A percentile compares a stretch with the other conserved stretches of the same genome.
Evolutionary conservation across 2,888 invertebrate species (phyloP).

Genomic region (Aspidapion aeneum): DNA sequence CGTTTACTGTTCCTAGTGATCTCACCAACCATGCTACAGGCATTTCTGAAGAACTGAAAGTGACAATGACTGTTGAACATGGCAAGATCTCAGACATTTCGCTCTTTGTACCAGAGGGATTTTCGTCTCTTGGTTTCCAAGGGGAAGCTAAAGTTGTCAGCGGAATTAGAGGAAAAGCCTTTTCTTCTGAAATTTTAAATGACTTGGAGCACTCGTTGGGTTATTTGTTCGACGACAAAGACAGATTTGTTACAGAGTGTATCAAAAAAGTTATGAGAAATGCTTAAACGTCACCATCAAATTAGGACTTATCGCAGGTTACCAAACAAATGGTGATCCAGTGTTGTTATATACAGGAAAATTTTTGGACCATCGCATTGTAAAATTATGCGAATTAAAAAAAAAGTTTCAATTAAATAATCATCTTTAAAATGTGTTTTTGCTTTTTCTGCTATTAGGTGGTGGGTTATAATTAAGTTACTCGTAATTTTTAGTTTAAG

Average conservation of each 20-base stretch:
- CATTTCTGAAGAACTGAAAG: constrained; percentile 53
- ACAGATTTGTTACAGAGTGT: constrained; percentile 61
- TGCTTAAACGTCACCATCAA: constrained; percentile 39
- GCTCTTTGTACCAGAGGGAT: constrained; percentile 59
- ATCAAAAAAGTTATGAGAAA: constrained; percentile 61
- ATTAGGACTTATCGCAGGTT: no score
- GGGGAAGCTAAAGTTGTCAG: constrained; percentile 62
- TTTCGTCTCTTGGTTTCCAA: constrained; percentile 57
- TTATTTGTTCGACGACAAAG: constrained; percentile 44
- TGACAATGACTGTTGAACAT: constrained; percentile 61
- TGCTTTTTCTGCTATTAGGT: no score
- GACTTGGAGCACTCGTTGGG: constrained; percentile 51
- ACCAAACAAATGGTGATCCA: no score
- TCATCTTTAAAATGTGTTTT: no score
- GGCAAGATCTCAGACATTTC: constrained; percentile 65
- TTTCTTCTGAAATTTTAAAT: constrained; percentile 59
- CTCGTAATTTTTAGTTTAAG: no score
- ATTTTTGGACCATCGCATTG: no score
- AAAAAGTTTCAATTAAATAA: no score
- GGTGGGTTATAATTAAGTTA: no score
- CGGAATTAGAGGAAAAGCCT: constrained; percentile 62
- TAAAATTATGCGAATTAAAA: no score
- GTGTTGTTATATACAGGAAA: no score
- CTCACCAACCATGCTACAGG: constrained; percentile 48
- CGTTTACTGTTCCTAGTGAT: constrained; percentile 58